A percentile compares a stretch with the other conserved stretches of the same genome.
These are phyloP conservation scores for Ranitomeya imitator DNA, from an alignment of 2,113 vertebrate species.

Conservation along the genomic window DNA sequence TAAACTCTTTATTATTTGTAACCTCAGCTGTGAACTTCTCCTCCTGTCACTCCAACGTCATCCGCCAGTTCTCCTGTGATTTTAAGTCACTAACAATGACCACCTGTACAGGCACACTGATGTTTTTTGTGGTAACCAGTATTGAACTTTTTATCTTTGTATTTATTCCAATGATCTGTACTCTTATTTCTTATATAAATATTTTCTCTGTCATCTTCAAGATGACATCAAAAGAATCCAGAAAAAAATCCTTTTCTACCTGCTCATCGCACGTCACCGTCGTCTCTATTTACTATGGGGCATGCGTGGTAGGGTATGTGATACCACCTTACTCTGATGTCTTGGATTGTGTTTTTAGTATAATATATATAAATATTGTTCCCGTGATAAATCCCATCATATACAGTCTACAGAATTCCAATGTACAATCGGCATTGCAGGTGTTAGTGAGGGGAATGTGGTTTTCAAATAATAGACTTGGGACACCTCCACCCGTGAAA, in stretches of 20 bases:
- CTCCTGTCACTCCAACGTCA: too few relatives aligned
- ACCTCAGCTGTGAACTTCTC: too few relatives aligned
- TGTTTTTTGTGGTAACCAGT: too few relatives aligned
- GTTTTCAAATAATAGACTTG: too few relatives aligned
- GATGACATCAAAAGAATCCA: background rate
- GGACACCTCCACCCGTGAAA: too few relatives aligned
- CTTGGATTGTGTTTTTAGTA: background rate
- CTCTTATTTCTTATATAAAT: background rate
- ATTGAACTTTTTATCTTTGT: background rate
- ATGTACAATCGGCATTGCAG: background rate
- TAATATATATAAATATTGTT: background rate
- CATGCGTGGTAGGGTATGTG: background rate
- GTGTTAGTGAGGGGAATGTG: background rate
- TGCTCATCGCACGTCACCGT: background rate
- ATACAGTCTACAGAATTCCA: too few relatives aligned
- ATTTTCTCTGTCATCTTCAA: background rate
- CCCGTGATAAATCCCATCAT: background rate
- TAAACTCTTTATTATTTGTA: too few relatives aligned
- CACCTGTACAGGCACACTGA: too few relatives aligned
- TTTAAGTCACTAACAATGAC: too few relatives aligned
- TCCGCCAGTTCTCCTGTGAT: too few relatives aligned
- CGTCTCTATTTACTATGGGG: background rate
- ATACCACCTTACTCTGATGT: background rate
- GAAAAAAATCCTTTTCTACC: background rate
- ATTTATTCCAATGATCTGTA: background rate